phyloP scores from a whole-genome alignment of 2,888 invertebrate genomes.

The Drosophila cracens region DNA sequence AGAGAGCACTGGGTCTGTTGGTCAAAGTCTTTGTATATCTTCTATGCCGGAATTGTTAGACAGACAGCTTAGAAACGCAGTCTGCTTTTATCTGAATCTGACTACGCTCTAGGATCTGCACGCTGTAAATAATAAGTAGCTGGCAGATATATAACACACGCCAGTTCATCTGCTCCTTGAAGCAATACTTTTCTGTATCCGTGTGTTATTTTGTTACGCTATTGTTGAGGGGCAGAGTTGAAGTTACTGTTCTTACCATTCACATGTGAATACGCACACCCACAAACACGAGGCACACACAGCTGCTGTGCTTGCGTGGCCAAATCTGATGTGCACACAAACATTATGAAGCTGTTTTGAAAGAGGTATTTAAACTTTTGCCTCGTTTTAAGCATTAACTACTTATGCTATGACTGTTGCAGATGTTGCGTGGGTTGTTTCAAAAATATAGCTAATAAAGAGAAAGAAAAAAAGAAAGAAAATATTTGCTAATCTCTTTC shows the following conservation, averaged over 20 bases:
- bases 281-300: background rate
- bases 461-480: too few relatives aligned
- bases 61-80: conserved; percentile 15
- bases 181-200: conserved; percentile 25
- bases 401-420: conserved; percentile 28
- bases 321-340: conserved; percentile 69
- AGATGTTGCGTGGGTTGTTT: conserved; percentile 15
- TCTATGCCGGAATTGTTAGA: conserved; percentile 3
- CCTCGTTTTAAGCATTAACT: conserved; percentile 54
- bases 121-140: background rate
- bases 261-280: conserved; percentile 4
- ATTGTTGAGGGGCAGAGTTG: background rate
- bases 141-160: conserved; percentile 14
- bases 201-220: conserved; percentile 11
- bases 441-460: background rate
- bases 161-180: conserved; percentile 1
- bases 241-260: conserved; percentile 3
- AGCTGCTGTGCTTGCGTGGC: conserved; percentile 28
- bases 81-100: conserved; percentile 27
- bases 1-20: background rate
- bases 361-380: conserved; percentile 71
- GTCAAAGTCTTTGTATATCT: background rate
- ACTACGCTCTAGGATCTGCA: conserved; percentile 8
- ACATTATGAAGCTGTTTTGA: conserved; percentile 74
- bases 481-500: background rate